Evolutionary conservation across 2,113 vertebrate species (phyloP), one percentile per base, ranked within the genome.

Genomic region (Ptilonorhynchus violaceus): DNA sequence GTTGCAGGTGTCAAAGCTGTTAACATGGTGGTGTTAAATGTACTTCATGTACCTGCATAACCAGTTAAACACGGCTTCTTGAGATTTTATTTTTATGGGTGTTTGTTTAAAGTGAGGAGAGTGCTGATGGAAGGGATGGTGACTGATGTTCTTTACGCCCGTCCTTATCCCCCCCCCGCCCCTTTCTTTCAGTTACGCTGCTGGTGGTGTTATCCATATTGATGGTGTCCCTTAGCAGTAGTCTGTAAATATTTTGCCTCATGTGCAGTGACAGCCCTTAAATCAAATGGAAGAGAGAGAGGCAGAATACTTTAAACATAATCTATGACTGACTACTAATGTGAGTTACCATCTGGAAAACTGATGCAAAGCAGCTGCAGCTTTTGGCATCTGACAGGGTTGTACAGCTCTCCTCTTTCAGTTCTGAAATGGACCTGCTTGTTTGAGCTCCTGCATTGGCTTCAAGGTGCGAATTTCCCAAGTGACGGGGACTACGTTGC

Each of bases 171-270:
- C 16, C 33, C 4, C 37, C 37, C 37, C n/a, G n/a, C n/a, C n/a
- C 37, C 12, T 76, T 77, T 66, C 35, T 42, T 72, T 81, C 16
- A 18, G 62, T 78, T 76, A 30, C 35, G 6, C 1, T 76, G 8
- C 92, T 80, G 55, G 13, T 50, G 70, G 37, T 85, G 70, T 85
- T 70, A 83, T n/a, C 47, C 31, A 5, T 77, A 63, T 37, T 90
- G 63, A 75, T 83, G 76, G 70, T 90, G 78, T 93, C 90, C 25
- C 5, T 81, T 93, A 88, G 88, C 44, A 44, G 56, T 70, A 88
- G 67, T 94, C 87, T 88, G 92, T 97, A 96, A 96, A 97, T 95
- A 93, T 94, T 95, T 77, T 93, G 47, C 56, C 41, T 70, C 79
- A 49, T 79, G 67, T 77, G 46, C 53, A 39, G 46, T 81, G 64